Evolutionary conservation across 2,888 invertebrate species (phyloP), one percentile per base, ranked within the genome.

Genomic region (Bimastos eiseni): DNA sequence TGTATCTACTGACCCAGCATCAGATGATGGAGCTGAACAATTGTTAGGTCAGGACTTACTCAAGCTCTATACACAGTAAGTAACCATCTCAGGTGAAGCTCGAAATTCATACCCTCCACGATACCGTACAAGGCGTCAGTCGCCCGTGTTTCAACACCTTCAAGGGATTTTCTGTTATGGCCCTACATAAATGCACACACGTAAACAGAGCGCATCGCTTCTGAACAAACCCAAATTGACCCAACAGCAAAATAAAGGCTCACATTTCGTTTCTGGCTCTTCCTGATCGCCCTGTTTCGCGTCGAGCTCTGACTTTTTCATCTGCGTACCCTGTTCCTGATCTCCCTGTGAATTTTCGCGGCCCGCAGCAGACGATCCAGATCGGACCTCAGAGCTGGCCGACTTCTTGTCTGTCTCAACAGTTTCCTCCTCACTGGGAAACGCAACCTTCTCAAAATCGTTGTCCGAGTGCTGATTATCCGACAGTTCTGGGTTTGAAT

Each of bases 381-480:
- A 36, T 36, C 21, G 19, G 8, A 36, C 34, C 86, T 24, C 37
- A 21, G 49, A 49, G 86, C 36, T 15, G 84, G 84, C 30, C 19
- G 34, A 21, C 21, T 13, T 0, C 33, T 34, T 86, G 11, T 24
- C 86, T 6, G 86, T 15, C 21, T 37, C 34, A 19, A 37, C 34
- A 34, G 86, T 36, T 24, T 86, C 86, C 24, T 86, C 86, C 37
- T 86, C 86, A 36, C 86, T 37, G 86, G 86, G 86, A 86, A 36
- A 34, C 34, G 34, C 21, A 37, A 86, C 36, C 86, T 34, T 86
- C 86, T 86, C 86, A 24, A 36, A 86, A 36, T 86, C 86, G 86
- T 33, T 86, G 86, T 86, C 86, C 86, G 86, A 86, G 8, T 86
- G 86, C 37, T 86, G 86, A 36, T 86, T 86, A 37, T 86, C 37